phyloP scores from a whole-genome alignment of 1,140 invertebrate species.

The Aplysia californica region DNA sequence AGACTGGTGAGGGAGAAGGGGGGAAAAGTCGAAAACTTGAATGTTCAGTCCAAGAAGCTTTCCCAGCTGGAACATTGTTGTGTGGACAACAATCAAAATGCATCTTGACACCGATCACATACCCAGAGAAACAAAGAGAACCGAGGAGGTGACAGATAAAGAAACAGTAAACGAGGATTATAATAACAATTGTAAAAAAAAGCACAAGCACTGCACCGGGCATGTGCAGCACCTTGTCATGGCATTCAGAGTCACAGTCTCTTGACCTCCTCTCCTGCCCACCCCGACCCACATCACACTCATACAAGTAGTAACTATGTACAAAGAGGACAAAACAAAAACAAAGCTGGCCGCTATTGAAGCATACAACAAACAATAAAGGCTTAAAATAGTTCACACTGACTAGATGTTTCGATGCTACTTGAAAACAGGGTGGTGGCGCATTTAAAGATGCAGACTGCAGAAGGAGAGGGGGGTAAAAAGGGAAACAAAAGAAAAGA shows the following conservation, averaged over 20 bases:
- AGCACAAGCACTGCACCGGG: background rate
- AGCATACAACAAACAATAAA: background rate
- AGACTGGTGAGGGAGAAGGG: too few relatives aligned
- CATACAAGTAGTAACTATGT: too few relatives aligned
- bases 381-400: background rate
- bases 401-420: constrained; percentile 9
- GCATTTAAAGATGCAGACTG: background rate
- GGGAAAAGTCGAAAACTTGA: too few relatives aligned
- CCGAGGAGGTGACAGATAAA: background rate
- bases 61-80: too few relatives aligned
- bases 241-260: too few relatives aligned
- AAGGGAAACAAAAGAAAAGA: too few relatives aligned
- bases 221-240: too few relatives aligned
- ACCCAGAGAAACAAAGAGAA: background rate
- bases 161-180: background rate
- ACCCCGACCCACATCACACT: too few relatives aligned
- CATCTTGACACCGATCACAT: too few relatives aligned
- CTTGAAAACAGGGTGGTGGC: background rate
- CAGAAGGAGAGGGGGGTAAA: background rate
- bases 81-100: too few relatives aligned
- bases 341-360: background rate
- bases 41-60: too few relatives aligned
- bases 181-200: background rate
- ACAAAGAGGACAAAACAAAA: background rate
- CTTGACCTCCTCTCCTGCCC: too few relatives aligned